These are phyloP conservation scores for Acromyrmex charruanus DNA, from an alignment of 1,140 invertebrate genomes.

Conservation along the genomic window DNA sequence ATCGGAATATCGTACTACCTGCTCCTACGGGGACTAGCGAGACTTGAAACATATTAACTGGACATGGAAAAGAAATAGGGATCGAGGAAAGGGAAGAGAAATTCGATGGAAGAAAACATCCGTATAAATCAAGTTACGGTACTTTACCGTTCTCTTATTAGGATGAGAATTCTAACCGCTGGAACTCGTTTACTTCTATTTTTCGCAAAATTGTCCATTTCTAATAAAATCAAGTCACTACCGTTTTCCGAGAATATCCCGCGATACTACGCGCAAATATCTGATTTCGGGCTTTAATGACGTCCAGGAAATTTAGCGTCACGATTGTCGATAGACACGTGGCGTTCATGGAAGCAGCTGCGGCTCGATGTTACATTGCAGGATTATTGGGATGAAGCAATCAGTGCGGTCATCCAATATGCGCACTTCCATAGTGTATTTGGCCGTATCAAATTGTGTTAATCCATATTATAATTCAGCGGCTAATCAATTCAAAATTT, in stretches of 20 bases:
- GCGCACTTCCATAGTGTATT: conserved; percentile 50
- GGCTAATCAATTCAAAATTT: conserved; percentile 52
- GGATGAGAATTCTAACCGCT: conserved; percentile 66
- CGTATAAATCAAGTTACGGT: conserved; percentile 79
- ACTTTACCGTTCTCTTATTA: conserved; percentile 71
- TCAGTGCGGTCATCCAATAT: conserved; percentile 56
- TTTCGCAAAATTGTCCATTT: not conserved
- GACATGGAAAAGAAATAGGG: conserved; percentile 67
- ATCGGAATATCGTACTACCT: conserved; percentile 60
- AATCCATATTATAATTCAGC: conserved; percentile 58
- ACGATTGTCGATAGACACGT: conserved; percentile 48
- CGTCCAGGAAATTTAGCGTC: conserved; percentile 35
- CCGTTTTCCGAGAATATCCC: not conserved
- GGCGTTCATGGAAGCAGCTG: conserved; percentile 44
- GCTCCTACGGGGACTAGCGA: conserved; percentile 58
- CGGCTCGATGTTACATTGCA: conserved; percentile 25
- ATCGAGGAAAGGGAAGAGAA: conserved; percentile 33
- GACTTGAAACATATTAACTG: conserved; percentile 64
- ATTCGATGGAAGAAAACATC: conserved; percentile 72
- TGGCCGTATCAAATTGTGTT: conserved; percentile 42
- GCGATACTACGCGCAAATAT: not conserved
- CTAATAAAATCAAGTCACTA: conserved; percentile 31
- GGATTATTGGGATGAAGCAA: conserved; percentile 57
- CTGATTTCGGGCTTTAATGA: conserved; percentile 24
- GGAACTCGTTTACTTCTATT: conserved; percentile 60